Percentiles rank a stretch among this genome's conserved stretches.
Conservation (phyloP, 2,113 vertebrate genomes). For the Fulmarus glacialis region DNA sequence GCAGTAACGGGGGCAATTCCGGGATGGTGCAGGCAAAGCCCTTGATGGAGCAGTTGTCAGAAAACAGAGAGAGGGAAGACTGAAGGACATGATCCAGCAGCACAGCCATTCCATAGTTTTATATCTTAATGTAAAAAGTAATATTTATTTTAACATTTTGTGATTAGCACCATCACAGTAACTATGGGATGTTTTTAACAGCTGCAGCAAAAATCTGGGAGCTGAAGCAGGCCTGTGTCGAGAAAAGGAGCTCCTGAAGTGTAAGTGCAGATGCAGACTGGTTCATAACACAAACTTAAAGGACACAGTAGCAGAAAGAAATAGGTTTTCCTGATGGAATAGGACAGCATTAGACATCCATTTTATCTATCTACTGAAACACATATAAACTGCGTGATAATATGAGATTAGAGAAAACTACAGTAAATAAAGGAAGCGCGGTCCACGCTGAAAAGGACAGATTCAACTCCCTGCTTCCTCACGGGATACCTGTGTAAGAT, state of each 20-base stretch:
- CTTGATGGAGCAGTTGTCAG: neutral
- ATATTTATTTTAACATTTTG: neutral
- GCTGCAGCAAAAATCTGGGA: neutral
- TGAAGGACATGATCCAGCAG: neutral
- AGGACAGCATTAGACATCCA: neutral
- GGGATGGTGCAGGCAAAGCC: neutral
- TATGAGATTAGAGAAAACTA: neutral
- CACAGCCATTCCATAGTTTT: neutral
- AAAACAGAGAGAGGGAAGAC: neutral
- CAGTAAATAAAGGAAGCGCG: neutral
- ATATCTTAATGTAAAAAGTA: neutral
- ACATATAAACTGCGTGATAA: neutral
- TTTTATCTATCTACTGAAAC: neutral
- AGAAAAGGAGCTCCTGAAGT: neutral
- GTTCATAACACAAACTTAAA: neutral
- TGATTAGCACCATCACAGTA: fast-evolving
- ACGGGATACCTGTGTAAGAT: neutral
- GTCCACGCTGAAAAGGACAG: neutral
- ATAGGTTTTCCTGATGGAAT: neutral
- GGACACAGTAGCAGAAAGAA: neutral
- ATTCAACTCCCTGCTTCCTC: neutral
- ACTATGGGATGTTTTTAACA: neutral
- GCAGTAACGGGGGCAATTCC: neutral
- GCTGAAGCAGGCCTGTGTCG: neutral
- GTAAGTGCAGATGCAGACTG: neutral